Evolutionary conservation across 2,797 vertebrate genomes (phyloP).

Genomic region (Lagodon rhomboides): DNA sequence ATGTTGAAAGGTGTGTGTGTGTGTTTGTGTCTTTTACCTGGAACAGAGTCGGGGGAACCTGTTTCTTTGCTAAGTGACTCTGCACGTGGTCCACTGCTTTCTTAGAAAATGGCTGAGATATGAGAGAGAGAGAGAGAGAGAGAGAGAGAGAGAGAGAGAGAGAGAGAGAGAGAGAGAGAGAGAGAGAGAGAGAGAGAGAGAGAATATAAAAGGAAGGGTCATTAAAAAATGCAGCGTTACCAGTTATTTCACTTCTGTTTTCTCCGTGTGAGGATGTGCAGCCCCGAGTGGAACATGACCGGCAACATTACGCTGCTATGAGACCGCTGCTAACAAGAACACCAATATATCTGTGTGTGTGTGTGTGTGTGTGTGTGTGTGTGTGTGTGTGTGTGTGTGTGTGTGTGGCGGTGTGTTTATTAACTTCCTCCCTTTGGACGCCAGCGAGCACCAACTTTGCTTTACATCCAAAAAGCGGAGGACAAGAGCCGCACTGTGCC

Average conservation of each 20-base stretch:
- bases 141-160: too few relatives aligned
- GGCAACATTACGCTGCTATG: neutral
- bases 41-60: slow-evolving; percentile 93
- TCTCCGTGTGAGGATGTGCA: neutral
- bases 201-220: slow-evolving; percentile 19
- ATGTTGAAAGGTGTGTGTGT: too few relatives aligned
- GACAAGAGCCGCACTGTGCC: slow-evolving; percentile 22
- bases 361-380: slow-evolving; percentile 4
- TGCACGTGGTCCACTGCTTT: slow-evolving; percentile 96
- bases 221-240: slow-evolving; percentile 38
- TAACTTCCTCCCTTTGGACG: slow-evolving; percentile 46
- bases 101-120: slow-evolving; percentile 93
- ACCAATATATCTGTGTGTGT: slow-evolving; percentile 6
- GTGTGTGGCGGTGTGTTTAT: slow-evolving; percentile 19
- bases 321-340: neutral
- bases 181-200: too few relatives aligned
- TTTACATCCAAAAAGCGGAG: slow-evolving; percentile 4
- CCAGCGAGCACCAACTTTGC: neutral
- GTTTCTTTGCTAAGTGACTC: slow-evolving; percentile 93
- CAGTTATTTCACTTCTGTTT: slow-evolving; percentile 56
- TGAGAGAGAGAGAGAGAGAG: too few relatives aligned
- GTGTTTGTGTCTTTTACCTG: slow-evolving; percentile 87
- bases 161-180: too few relatives aligned
- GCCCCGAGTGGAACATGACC: slow-evolving; percentile 3
- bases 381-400: neutral